phyloP scores from a whole-genome alignment of 2,888 invertebrate species.

The Andricus quercusramuli region DNA sequence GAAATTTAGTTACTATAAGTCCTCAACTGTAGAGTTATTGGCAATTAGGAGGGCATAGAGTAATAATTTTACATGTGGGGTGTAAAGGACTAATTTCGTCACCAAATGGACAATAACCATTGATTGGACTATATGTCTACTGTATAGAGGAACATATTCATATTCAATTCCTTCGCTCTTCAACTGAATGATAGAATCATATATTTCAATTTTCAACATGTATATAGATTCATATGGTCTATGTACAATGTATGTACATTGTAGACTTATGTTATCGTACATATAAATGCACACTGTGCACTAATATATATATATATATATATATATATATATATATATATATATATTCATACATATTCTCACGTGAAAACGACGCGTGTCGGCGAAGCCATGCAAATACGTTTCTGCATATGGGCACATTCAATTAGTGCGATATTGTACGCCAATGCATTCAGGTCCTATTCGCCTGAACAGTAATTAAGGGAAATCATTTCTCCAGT shows the following conservation, averaged over 20 bases:
- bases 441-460: background rate
- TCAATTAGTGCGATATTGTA: constrained; percentile 29
- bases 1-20: background rate
- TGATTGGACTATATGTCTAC: constrained; percentile 54
- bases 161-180: constrained; percentile 17
- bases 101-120: constrained; percentile 55
- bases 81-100: constrained; percentile 56
- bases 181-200: background rate
- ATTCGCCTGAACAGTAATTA: background rate
- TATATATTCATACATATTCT: background rate
- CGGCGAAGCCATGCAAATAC: background rate
- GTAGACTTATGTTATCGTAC: background rate
- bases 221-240: background rate
- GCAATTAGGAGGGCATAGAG: background rate
- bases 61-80: constrained; percentile 27
- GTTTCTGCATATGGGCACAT: constrained; percentile 3
- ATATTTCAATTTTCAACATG: background rate
- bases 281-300: background rate
- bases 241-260: background rate
- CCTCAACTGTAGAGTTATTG: constrained; percentile 51
- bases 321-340: background rate
- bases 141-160: constrained; percentile 1
- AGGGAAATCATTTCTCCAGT: background rate
- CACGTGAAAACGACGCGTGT: constrained; percentile 9
- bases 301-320: background rate